phyloP scores from a whole-genome alignment of 1,140 invertebrate species.

The Plodia interpunctella region DNA sequence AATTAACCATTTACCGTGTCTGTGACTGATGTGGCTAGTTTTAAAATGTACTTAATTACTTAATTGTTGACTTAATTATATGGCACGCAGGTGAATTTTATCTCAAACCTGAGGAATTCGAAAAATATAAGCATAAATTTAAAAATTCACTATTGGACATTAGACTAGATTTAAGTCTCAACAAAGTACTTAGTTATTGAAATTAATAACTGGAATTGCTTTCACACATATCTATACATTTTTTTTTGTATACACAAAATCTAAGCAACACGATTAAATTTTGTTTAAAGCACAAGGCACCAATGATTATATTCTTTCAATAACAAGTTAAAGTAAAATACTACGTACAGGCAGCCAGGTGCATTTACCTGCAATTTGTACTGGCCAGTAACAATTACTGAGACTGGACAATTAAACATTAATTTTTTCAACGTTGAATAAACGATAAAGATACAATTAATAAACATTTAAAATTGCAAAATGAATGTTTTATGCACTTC shows the following conservation, averaged over 20 bases:
- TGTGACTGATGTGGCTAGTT: conserved; percentile 5
- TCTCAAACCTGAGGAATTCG: not conserved
- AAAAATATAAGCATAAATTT: too few relatives aligned
- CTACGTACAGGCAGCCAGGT: conserved; percentile 45
- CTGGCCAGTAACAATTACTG: conserved; percentile 54
- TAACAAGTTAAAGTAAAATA: not conserved
- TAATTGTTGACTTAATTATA: not conserved
- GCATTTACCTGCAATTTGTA: conserved; percentile 58
- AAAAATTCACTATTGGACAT: too few relatives aligned
- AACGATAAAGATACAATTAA: conserved; percentile 15
- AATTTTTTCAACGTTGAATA: conserved; percentile 67
- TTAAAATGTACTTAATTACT: not conserved
- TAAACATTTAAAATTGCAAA: too few relatives aligned
- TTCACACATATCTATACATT: too few relatives aligned
- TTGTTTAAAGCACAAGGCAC: too few relatives aligned
- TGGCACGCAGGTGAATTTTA: not conserved
- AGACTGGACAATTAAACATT: conserved; percentile 61
- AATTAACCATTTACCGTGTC: not conserved
- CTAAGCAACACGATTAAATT: too few relatives aligned
- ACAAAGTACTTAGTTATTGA: too few relatives aligned
- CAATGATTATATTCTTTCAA: too few relatives aligned
- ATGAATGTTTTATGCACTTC: too few relatives aligned
- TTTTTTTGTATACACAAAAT: too few relatives aligned
- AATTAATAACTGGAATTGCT: too few relatives aligned
- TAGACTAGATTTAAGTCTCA: too few relatives aligned